Evolutionary conservation across 1,140 invertebrate genomes (phyloP).

Genomic region (Branchinecta lynchi): DNA sequence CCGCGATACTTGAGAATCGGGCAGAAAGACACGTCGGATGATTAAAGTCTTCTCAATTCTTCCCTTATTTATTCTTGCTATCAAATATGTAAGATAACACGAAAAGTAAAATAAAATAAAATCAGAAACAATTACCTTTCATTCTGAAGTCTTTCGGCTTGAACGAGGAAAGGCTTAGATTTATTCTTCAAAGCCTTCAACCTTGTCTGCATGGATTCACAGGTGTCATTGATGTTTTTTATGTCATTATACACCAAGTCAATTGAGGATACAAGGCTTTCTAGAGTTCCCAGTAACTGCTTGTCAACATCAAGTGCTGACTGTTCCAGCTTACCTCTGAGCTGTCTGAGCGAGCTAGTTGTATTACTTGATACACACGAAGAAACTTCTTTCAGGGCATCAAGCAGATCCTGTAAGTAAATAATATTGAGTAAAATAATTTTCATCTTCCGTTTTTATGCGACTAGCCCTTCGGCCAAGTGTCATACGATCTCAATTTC

Average conservation of each 20-base stretch:
- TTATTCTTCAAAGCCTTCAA: not conserved
- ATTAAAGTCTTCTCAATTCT: too few species aligned
- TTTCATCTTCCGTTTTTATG: not conserved
- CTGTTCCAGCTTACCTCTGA: not conserved
- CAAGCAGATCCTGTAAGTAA: not conserved
- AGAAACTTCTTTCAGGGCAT: not conserved
- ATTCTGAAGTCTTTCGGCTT: not conserved
- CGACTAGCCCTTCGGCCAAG: too few species aligned
- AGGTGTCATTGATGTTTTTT: not conserved
- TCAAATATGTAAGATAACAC: too few species aligned
- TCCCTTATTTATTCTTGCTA: too few species aligned
- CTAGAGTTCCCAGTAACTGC: not conserved
- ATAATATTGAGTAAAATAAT: not conserved
- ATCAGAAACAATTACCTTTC: not conserved
- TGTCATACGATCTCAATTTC: too few species aligned
- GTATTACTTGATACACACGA: not conserved
- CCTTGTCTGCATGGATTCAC: not conserved
- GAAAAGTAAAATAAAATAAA: too few species aligned
- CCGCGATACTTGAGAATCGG: too few species aligned
- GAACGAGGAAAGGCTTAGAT: not conserved
- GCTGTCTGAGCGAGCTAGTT: not conserved
- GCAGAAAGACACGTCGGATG: too few species aligned
- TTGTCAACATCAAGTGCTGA: not conserved
- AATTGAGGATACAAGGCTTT: not conserved
- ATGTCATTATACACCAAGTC: not conserved